Percentiles rank a stretch among this genome's conserved stretches.
These are phyloP conservation scores for Trachelus stipa DNA, from an alignment of 2,888 invertebrate species.

Conservation along the genomic window DNA sequence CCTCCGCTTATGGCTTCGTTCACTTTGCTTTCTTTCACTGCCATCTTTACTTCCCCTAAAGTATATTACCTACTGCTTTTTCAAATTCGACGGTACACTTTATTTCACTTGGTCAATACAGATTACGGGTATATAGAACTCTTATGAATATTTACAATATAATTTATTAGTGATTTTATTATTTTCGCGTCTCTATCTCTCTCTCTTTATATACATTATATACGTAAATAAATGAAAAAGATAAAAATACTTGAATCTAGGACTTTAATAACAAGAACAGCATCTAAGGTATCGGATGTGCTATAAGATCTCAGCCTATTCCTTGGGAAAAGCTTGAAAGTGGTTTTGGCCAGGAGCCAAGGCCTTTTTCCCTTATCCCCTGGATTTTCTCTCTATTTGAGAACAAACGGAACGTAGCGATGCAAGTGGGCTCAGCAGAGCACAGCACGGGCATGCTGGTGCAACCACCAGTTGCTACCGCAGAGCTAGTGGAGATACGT, in stretches of 20 bases:
- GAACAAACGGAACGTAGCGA: conserved; percentile 62
- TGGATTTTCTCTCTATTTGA: conserved; percentile 64
- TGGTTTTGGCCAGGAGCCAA: conserved; percentile 60
- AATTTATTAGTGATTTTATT: neutral
- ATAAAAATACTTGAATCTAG: neutral
- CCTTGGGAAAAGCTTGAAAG: conserved; percentile 11
- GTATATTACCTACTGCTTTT: neutral
- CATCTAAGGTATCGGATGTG: neutral
- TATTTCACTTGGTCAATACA: neutral
- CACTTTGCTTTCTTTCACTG: conserved; percentile 21
- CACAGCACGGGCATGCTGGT: conserved; percentile 49
- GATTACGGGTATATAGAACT: no score
- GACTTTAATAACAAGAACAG: neutral
- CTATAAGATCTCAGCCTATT: neutral
- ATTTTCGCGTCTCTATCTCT: neutral
- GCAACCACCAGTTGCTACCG: conserved; percentile 68
- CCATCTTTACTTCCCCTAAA: neutral
- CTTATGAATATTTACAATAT: no score
- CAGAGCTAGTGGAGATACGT: conserved; percentile 13
- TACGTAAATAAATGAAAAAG: no score
- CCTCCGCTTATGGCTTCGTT: conserved; percentile 18
- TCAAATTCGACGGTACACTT: neutral
- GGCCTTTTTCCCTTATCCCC: conserved; percentile 52
- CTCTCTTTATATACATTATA: no score
- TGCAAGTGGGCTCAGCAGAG: conserved; percentile 58